These are phyloP conservation scores for Mythimna ferrago DNA, from an alignment of 2,888 invertebrate genomes.

Conservation along the genomic window DNA sequence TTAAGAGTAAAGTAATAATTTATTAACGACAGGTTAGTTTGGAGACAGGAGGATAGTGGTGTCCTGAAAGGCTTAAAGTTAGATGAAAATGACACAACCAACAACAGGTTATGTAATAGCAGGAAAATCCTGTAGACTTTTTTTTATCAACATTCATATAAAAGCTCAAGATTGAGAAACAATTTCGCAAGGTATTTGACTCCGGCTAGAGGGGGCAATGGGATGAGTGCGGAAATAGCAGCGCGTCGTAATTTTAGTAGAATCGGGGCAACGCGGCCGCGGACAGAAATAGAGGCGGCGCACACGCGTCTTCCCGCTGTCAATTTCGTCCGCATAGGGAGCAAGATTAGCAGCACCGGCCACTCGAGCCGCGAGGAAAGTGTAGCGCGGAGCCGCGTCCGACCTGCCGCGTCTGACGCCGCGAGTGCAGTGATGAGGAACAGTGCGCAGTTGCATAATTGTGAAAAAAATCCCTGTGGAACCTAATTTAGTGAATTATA, in stretches of 20 bases:
- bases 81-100: not conserved
- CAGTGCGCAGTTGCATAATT: constrained; percentile 78
- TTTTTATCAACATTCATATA: not conserved
- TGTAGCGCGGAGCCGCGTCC: constrained; percentile 51
- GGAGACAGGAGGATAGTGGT: not conserved
- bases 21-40: not conserved
- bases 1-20: constrained; percentile 1
- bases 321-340: constrained; percentile 89
- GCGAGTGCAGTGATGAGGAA: constrained; percentile 75
- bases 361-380: constrained; percentile 58
- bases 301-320: constrained; percentile 86
- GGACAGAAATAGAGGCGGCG: constrained; percentile 88
- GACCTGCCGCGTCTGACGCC: constrained; percentile 61
- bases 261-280: constrained; percentile 90
- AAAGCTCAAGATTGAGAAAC: constrained; percentile 34
- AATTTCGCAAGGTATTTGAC: constrained; percentile 81
- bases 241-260: constrained; percentile 89
- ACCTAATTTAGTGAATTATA: constrained; percentile 56
- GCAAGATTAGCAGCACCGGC: constrained; percentile 81
- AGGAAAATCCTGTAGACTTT: not conserved
- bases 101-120: not conserved
- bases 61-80: not conserved
- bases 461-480: constrained; percentile 66
- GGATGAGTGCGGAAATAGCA: constrained; percentile 90
- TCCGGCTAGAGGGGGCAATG: constrained; percentile 80